Evolutionary conservation across 2,797 vertebrate genomes (phyloP).

Genomic region (Morelia viridis): DNA sequence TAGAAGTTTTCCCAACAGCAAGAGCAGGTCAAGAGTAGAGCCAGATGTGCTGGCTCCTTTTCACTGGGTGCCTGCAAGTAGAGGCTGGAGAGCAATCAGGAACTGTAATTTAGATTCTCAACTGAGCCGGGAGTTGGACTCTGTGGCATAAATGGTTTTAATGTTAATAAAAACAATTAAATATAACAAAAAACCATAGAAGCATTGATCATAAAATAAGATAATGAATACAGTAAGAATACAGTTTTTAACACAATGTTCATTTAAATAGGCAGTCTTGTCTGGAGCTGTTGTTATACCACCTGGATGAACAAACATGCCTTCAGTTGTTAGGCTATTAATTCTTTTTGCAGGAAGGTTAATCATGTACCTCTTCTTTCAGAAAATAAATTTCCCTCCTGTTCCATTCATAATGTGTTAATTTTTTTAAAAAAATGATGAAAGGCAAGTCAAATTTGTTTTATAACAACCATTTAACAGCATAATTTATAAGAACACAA

Average conservation of each 20-base stretch:
- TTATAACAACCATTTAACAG: constrained; percentile 52
- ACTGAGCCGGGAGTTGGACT: not conserved
- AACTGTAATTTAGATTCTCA: not conserved
- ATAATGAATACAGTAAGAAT: not conserved
- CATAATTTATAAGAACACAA: constrained; percentile 34
- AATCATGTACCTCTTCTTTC: not conserved
- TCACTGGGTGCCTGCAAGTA: not conserved
- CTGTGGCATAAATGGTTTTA: not conserved
- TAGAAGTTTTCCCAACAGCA: not conserved
- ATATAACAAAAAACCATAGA: not conserved
- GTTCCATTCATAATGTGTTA: not conserved
- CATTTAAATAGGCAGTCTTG: not conserved
- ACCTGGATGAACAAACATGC: not conserved
- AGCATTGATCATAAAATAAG: not conserved
- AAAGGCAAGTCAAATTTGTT: constrained; percentile 20
- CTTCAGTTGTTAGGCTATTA: not conserved
- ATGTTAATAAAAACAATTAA: not conserved
- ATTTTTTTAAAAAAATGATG: constrained; percentile 43
- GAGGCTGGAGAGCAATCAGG: not conserved
- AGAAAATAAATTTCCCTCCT: not conserved
- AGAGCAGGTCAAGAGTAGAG: not conserved
- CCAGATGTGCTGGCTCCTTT: not conserved
- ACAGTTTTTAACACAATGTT: not conserved
- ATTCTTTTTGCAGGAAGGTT: not conserved
- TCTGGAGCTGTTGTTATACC: not conserved